Conservation (phyloP, 2,888 invertebrate genomes). For the Eurois occulta region DNA sequence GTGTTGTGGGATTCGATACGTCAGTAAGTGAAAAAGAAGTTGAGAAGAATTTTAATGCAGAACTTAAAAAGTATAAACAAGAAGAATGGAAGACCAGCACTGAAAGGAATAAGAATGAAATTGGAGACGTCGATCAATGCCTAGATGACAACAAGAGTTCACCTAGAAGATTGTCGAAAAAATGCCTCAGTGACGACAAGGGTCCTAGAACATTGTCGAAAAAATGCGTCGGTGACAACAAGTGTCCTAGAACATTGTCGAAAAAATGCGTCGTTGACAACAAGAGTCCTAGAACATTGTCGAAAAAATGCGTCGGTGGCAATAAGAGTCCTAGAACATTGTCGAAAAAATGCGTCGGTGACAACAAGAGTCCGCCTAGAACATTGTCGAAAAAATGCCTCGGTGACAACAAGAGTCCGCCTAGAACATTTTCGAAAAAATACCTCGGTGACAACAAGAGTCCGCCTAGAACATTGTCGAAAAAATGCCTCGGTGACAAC, state of each 20-base stretch:
- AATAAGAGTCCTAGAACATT: neutral
- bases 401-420: neutral
- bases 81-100: slow-evolving; percentile 13
- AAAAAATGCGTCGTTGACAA: slow-evolving; percentile 6
- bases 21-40: slow-evolving; percentile 33
- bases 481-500: neutral
- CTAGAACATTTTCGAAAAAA: too few species aligned
- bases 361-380: neutral
- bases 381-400: slow-evolving; percentile 7
- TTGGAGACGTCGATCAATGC: slow-evolving; percentile 9
- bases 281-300: too few species aligned
- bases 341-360: neutral
- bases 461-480: slow-evolving; percentile 9
- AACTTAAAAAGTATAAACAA: slow-evolving; percentile 16
- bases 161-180: slow-evolving; percentile 12
- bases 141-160: neutral
- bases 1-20: slow-evolving; percentile 68
- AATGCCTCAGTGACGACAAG: neutral
- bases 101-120: slow-evolving; percentile 15
- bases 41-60: slow-evolving; percentile 30
- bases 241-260: neutral
- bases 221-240: neutral
- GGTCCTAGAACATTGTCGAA: too few species aligned
- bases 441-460: neutral
- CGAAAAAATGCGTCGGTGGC: neutral